Conservation (phyloP, 1,140 invertebrate genomes). For the Apis mellifera region Amel_HAv3.1 CM009945.2:9420001-9420500, state of each 20-base stretch:
- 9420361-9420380: background rate
- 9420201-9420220: background rate
- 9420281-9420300: background rate
- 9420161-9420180: background rate
- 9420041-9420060: no score
- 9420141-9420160: constrained; percentile 3
- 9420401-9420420: background rate
- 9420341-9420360: background rate
- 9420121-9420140: background rate
- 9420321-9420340: background rate
- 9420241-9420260: background rate
- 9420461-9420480: constrained; percentile 11
- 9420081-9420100: background rate
- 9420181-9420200: background rate
- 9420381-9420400: background rate
- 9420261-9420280: background rate
- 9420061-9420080: no score
- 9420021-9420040: no score
- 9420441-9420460: background rate
- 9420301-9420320: background rate
- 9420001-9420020: no score
- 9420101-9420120: constrained; percentile 9
- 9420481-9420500: background rate
- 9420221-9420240: background rate
- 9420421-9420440: background rate